Conservation (phyloP, 2,888 invertebrate species). For the Trissolcus brochymenae region DNA sequence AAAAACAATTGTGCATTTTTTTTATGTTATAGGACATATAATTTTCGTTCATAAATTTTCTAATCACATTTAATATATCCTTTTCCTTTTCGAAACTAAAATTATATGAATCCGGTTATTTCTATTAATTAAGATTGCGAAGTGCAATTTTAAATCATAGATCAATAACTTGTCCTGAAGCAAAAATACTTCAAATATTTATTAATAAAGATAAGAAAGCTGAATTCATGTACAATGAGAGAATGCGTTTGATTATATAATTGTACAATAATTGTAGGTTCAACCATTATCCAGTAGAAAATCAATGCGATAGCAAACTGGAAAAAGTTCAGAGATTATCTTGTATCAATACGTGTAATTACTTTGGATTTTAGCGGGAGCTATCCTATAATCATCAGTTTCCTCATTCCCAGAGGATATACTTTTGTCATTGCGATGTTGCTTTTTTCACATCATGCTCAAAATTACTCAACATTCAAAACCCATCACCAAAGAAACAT, state of each 20-base stretch:
- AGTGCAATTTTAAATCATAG: too few relatives aligned
- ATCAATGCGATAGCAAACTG: slow-evolving; percentile 14
- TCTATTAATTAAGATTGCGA: too few relatives aligned
- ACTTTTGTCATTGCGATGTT: slow-evolving; percentile 10
- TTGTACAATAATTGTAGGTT: slow-evolving; percentile 2
- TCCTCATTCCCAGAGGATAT: slow-evolving; percentile 30
- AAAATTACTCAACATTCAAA: not conserved
- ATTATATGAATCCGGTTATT: too few relatives aligned
- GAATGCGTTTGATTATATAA: slow-evolving; percentile 10
- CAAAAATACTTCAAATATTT: too few relatives aligned
- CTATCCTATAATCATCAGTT: slow-evolving; percentile 22
- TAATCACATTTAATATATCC: too few relatives aligned
- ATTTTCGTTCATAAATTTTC: too few relatives aligned
- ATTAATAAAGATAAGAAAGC: not conserved
- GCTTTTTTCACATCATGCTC: not conserved
- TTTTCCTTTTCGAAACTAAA: too few relatives aligned
- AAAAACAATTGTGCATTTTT: too few relatives aligned
- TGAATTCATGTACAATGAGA: not conserved
- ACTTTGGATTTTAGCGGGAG: slow-evolving; percentile 14
- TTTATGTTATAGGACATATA: too few relatives aligned
- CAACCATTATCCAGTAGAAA: slow-evolving; percentile 19
- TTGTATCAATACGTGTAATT: slow-evolving; percentile 29
- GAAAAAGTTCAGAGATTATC: slow-evolving; percentile 26
- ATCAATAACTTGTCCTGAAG: too few relatives aligned
- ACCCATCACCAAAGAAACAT: not conserved